These are phyloP conservation scores for Brachymystax lenok DNA, from an alignment of 2,797 vertebrate genomes.

Conservation along the genomic window DNA sequence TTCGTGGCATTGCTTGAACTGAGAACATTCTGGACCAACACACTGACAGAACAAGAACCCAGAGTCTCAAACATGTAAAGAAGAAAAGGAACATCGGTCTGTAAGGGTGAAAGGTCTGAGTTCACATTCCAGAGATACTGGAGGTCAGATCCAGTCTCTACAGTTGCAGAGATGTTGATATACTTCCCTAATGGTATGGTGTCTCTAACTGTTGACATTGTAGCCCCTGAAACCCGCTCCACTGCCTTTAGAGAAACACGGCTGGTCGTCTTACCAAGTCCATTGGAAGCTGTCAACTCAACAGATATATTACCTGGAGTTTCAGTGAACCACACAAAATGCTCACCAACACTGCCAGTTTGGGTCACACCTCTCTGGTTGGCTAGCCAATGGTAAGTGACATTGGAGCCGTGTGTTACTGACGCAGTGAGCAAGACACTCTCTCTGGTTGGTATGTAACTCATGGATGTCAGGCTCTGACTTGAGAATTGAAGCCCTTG, in stretches of 20 bases:
- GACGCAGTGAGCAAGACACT: constrained; percentile 58
- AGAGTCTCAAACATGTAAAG: constrained; percentile 60
- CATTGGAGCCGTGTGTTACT: constrained; percentile 68
- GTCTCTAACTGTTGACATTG: constrained; percentile 42
- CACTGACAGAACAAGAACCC: constrained; percentile 58
- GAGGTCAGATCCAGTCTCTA: constrained; percentile 69
- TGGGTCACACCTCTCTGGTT: constrained; percentile 37
- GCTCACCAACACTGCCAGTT: constrained; percentile 38
- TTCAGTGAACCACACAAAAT: constrained; percentile 57
- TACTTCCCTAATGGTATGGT: constrained; percentile 53
- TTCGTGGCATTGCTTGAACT: constrained; percentile 59
- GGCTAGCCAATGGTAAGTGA: constrained; percentile 72
- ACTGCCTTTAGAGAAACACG: constrained; percentile 60
- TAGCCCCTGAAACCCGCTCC: constrained; percentile 55
- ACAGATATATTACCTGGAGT: constrained; percentile 62
- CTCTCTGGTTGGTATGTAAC: constrained; percentile 66
- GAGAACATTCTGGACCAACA: constrained; percentile 70
- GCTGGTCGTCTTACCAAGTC: constrained; percentile 57
- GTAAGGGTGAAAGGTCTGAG: constrained; percentile 32
- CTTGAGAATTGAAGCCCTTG: constrained; percentile 64
- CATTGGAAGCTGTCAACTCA: constrained; percentile 70
- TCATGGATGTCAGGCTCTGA: constrained; percentile 49
- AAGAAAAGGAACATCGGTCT: constrained; percentile 62
- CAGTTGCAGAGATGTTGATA: constrained; percentile 66
- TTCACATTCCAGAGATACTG: constrained; percentile 72